phyloP scores from a whole-genome alignment of 2,113 vertebrate species.

The Rostratula benghalensis region DNA sequence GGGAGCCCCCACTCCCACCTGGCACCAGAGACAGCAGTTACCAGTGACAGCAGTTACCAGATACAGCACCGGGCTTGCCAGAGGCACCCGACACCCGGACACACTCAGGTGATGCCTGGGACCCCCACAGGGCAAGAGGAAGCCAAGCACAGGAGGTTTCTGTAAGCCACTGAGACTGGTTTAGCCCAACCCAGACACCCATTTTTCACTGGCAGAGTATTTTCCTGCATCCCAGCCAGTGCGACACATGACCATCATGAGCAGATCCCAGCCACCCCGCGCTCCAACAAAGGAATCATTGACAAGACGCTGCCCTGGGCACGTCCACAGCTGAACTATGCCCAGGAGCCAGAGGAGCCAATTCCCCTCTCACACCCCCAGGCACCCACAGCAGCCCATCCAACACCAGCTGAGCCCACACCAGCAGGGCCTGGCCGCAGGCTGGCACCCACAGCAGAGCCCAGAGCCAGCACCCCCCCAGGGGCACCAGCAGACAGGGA shows the following conservation, averaged over 20 bases:
- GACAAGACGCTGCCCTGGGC: not conserved
- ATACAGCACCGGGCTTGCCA: not conserved
- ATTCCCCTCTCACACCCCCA: not conserved
- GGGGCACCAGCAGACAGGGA: accelerated
- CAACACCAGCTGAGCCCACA: accelerated
- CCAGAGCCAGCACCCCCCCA: accelerated
- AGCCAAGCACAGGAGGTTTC: not conserved
- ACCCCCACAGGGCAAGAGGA: accelerated
- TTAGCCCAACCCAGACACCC: not conserved
- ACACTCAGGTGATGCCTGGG: accelerated
- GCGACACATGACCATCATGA: constrained; percentile 31
- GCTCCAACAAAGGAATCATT: constrained; percentile 56
- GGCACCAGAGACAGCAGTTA: not conserved
- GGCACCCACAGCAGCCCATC: accelerated
- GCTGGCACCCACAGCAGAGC: accelerated
- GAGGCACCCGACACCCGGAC: not conserved
- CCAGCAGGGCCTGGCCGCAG: accelerated
- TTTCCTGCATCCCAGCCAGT: not conserved
- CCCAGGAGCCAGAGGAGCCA: not conserved
- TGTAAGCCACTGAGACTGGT: not conserved
- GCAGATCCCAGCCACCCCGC: not conserved
- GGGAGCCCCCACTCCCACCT: not conserved
- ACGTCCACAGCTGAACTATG: not conserved
- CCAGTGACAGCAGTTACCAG: not conserved
- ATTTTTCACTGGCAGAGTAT: not conserved